Base-by-base conservation (phyloP, 2,888 invertebrate genomes). In the Eupelmus urozonus region DNA sequence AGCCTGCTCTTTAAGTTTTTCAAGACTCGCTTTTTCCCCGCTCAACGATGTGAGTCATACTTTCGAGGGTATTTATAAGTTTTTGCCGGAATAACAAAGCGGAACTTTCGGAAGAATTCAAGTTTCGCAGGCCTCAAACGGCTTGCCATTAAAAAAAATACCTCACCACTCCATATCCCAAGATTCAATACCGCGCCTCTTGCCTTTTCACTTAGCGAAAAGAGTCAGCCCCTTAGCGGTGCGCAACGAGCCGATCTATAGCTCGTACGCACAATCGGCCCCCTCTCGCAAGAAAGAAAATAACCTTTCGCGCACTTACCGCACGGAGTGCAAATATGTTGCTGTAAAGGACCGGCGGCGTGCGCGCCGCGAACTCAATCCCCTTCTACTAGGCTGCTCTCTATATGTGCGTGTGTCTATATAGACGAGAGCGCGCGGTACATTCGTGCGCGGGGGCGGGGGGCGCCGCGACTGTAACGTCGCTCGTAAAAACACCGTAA, bases 401-500 rank as follows among this genome's bases (percentile, higher is more conserved):
- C 23, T 62, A n/a, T 40, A 40, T 34, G 34, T 23, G 51, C 20
- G 59, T 16, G 57, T 11, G 45, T 23, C 23, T 20, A 53, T 23
- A 53, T 20, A 53, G 11, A 9, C 25, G 49, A 23, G 45, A 13
- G 60, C 40, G 67, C 23, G 29, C n/a, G n/a, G n/a, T 40, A 45
- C 57, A 3, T 75, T 60, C 51, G 49, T 29, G 18, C 60, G 62
- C 55, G 23, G 65, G 57, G 27, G 42, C 59, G 55, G 70, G 34
- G 45, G 53, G n/a, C n/a, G n/a, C n/a, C n/a, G n/a, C n/a, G n/a
- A 67, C 72, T 79, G 79, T 79, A 79, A 79, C 82, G 87, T 86
- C 85, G 87, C 86, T 89, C 89, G 88, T 89, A 89, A 89, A 89
- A 89, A 89, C 88, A 89, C 88, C 89, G 89, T 89, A 89, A 89